These are phyloP conservation scores for Unio pictorum DNA, from an alignment of 2,888 invertebrate species.

Conservation along the genomic window DNA sequence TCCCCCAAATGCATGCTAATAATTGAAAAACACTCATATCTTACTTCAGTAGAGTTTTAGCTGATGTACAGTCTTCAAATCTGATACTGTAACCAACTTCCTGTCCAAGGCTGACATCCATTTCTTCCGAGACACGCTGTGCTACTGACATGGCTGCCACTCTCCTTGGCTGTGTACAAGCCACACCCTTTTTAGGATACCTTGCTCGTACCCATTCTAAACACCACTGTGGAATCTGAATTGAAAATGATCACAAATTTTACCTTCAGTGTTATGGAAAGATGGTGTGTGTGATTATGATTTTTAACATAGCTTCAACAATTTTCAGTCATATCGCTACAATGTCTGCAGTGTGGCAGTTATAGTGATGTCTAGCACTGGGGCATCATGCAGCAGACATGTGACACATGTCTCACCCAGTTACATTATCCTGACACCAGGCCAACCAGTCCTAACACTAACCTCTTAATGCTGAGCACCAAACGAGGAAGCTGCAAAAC, in stretches of 20 bases:
- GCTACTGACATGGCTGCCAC: constrained; percentile 99
- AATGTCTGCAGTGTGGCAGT: too few species aligned
- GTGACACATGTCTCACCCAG: too few species aligned
- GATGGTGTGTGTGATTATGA: too few species aligned
- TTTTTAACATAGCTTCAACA: too few species aligned
- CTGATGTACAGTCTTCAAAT: constrained; percentile 98
- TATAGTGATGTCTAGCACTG: too few species aligned
- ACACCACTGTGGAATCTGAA: constrained; percentile 91
- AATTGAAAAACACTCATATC: constrained; percentile 41
- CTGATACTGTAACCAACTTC: constrained; percentile 98
- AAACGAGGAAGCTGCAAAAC: too few species aligned
- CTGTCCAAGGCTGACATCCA: constrained; percentile 94
- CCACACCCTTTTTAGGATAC: constrained; percentile 81
- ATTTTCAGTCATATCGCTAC: too few species aligned
- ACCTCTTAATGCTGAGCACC: too few species aligned
- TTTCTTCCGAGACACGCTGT: constrained; percentile 98
- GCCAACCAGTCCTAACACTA: too few species aligned
- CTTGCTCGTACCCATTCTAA: constrained; percentile 71
- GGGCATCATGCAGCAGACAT: too few species aligned
- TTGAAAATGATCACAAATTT: neutral
- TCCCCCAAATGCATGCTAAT: too few species aligned
- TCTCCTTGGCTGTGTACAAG: constrained; percentile 96
- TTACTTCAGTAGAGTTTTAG: constrained; percentile 92
- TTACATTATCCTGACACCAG: too few species aligned
- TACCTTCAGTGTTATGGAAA: neutral